Evolutionary conservation across 2,888 invertebrate genomes (phyloP).

Genomic region (Campoletis raptor): DNA sequence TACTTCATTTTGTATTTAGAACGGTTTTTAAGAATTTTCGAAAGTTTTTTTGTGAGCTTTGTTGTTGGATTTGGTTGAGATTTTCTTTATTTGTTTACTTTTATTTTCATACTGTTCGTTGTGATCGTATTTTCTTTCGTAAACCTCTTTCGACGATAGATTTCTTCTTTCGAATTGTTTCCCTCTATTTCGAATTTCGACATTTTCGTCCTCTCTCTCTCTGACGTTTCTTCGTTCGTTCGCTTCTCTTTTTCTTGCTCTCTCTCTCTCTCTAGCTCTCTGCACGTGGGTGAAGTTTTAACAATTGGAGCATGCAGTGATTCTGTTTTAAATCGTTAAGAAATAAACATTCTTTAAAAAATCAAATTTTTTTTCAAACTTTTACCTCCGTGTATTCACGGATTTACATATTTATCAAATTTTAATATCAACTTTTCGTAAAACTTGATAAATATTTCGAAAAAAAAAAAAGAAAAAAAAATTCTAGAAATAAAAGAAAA

Average conservation of each 20-base stretch:
- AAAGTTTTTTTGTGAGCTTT: not conserved
- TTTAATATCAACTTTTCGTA: not conserved
- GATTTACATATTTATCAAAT: too few species aligned
- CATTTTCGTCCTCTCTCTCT: not conserved
- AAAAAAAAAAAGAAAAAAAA: not conserved
- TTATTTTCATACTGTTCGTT: not conserved
- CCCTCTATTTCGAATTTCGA: not conserved
- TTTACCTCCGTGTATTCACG: too few species aligned
- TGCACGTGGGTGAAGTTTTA: not conserved
- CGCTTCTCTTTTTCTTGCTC: not conserved
- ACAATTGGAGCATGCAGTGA: not conserved
- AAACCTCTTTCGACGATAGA: not conserved
- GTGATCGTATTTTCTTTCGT: not conserved
- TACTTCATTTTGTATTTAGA: not conserved
- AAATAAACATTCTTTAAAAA: not conserved
- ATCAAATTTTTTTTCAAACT: not conserved
- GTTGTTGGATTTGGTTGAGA: not conserved
- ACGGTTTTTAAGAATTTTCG: not conserved
- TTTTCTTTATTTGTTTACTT: not conserved
- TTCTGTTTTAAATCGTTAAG: not conserved
- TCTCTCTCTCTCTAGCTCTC: not conserved
- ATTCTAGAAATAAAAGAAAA: not conserved
- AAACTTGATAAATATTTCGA: not conserved
- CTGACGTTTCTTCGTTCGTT: not conserved
- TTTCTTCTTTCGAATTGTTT: not conserved